phyloP scores from a whole-genome alignment of 92 coral and sea anemone genomes.

The Diadumene lineata region DNA sequence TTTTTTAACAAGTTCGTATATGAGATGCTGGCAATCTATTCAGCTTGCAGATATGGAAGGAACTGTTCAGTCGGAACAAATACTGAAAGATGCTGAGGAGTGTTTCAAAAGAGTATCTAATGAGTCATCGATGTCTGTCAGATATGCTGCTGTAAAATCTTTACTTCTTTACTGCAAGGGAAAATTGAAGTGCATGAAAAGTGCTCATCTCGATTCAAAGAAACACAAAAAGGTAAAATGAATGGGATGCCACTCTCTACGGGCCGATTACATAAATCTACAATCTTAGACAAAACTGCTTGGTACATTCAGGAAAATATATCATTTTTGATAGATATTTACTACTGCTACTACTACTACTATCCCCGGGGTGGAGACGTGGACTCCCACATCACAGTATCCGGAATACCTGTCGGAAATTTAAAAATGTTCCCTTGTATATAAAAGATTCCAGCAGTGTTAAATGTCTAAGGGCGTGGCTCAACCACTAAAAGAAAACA shows the following conservation, averaged over 20 bases:
- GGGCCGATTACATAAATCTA: no score
- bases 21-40: slow-evolving; percentile 62
- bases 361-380: no score
- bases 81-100: slow-evolving; percentile 22
- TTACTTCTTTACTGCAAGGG: slow-evolving; percentile 25
- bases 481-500: no score
- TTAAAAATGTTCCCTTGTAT: no score
- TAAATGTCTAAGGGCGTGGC: no score
- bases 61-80: slow-evolving; percentile 22
- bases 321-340: neutral
- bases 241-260: no score
- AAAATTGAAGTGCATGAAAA: neutral
- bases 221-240: neutral
- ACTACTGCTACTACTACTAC: no score
- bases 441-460: no score
- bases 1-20: slow-evolving; percentile 28
- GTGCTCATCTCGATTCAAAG: slow-evolving; percentile 9
- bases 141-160: slow-evolving; percentile 21
- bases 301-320: neutral
- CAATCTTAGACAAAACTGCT: no score
- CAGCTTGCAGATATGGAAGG: slow-evolving; percentile 46
- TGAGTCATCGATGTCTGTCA: neutral
- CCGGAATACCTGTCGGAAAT: no score
- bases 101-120: slow-evolving; percentile 18
- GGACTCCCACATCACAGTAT: no score